Base-by-base conservation (phyloP, 2,113 vertebrate species). In the Syrmaticus mikado region DNA sequence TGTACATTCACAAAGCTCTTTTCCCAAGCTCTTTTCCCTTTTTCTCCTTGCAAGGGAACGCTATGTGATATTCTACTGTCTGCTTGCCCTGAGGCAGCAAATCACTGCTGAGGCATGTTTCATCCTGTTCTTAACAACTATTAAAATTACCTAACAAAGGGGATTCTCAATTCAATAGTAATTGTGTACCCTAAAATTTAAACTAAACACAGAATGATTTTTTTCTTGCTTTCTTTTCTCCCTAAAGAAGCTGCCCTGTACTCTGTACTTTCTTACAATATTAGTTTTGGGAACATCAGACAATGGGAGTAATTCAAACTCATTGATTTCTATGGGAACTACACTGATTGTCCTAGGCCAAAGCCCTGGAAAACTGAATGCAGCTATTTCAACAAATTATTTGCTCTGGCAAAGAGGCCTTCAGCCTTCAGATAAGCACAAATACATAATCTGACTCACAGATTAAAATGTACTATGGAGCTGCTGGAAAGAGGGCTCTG, bases 301-400 rank as follows among this genome's bases (percentile, higher is more conserved):
- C 27, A 74, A 43, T 36, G 30, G 25, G 32, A 3, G 76, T 83
- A 83, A 81, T 77, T 89, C 58, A 82, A 41, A 85, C 8, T 38
- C 55, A 67, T 12, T 74, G 62, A 89, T 89, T 89, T 91, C 67
- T 82, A 3, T 46, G 25, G 34, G 71, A 95, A 74, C 34, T 60
- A 50, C 38, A 71, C 55, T 81, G 7, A 74, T 94, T 82, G 27
- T 85, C 28, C 68, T 40, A 92, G 38, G 52, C 27, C 68, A 77
- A 93, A 91, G 22, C 30, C 50, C 41, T 81, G 68, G 27, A 92
- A 92, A 64, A 83, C 13, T 92, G 41, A 94, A 93, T 72, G 22
- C 12, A 40, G 46, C 32, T 67, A 88, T 80, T 92, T 87, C 72
- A 85, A 61, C 0, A 1, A 74, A 83, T 71, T 81, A 65, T 83